Evolutionary conservation across 2,113 vertebrate genomes (phyloP).

Genomic region (Turdus rufiventris): DNA sequence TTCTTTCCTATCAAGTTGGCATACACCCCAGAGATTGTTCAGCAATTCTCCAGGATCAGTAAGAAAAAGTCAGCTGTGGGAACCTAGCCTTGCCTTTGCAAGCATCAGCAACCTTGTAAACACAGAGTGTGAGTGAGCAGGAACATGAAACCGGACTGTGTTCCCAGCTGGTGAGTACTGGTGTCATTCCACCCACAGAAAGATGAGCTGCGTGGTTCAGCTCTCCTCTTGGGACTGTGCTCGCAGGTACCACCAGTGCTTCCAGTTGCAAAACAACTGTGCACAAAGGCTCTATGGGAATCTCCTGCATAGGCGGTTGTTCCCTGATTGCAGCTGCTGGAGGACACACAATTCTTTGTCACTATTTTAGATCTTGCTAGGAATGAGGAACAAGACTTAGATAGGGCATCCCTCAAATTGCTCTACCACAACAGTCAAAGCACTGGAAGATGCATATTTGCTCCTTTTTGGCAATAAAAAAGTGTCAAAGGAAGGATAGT

Average conservation of each 20-base stretch:
- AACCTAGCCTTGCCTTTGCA: not conserved
- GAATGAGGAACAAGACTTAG: not conserved
- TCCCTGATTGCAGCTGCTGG: fast-evolving
- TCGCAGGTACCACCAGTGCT: not conserved
- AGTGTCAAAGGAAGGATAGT: not conserved
- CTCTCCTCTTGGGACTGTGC: not conserved
- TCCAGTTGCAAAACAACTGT: fast-evolving
- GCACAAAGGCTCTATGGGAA: fast-evolving
- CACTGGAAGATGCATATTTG: not conserved
- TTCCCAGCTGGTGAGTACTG: not conserved
- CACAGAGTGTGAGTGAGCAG: not conserved
- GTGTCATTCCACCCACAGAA: not conserved
- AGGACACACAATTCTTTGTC: not conserved
- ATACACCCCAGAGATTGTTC: conserved; percentile 37
- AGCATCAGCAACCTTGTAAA: conserved; percentile 30
- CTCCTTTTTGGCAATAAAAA: not conserved
- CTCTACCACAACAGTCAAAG: not conserved
- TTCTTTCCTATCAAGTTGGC: conserved; percentile 59
- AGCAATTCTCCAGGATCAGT: conserved; percentile 40
- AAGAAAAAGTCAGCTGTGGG: conserved; percentile 39
- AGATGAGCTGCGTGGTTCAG: not conserved
- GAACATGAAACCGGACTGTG: not conserved
- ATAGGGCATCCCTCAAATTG: not conserved
- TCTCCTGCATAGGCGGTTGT: not conserved
- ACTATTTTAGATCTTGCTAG: fast-evolving